phyloP scores from a whole-genome alignment of 2,888 invertebrate genomes.

The Protodeltote pygarga region DNA sequence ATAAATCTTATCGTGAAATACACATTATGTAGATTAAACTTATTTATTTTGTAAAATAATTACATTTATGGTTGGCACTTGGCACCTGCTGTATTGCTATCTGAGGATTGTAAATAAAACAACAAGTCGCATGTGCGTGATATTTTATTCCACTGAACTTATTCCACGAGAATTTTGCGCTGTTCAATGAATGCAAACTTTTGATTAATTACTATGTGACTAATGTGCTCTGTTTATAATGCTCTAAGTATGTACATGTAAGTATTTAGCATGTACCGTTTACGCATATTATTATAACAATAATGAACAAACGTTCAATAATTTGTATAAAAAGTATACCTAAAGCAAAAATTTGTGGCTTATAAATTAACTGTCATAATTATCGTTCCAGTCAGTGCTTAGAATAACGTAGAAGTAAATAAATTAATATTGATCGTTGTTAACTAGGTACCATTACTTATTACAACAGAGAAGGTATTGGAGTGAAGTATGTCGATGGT shows the following conservation, averaged over 20 bases:
- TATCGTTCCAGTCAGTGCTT: constrained; percentile 61
- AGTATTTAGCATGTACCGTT: constrained; percentile 61
- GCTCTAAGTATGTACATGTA: constrained; percentile 62
- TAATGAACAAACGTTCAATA: constrained; percentile 73
- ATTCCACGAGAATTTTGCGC: constrained; percentile 77
- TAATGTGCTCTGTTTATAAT: constrained; percentile 81
- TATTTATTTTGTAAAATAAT: too few relatives aligned
- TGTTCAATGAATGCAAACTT: constrained; percentile 76
- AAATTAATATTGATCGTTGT: constrained; percentile 47
- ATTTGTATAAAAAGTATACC: constrained; percentile 76
- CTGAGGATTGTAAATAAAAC: constrained; percentile 64
- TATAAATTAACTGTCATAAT: constrained; percentile 56
- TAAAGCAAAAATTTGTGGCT: constrained; percentile 66
- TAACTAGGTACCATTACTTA: constrained; percentile 32
- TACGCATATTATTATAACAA: constrained; percentile 63
- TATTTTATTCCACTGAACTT: constrained; percentile 83
- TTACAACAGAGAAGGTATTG: constrained; percentile 25
- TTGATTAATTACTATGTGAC: constrained; percentile 78
- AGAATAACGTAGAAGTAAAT: constrained; percentile 50
- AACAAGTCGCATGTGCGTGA: constrained; percentile 83
- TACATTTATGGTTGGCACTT: not conserved
- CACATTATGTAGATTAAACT: too few relatives aligned
- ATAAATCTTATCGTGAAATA: too few relatives aligned
- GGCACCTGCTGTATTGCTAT: not conserved
- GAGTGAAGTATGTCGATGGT: constrained; percentile 14